A percentile compares a stretch with the other conserved stretches of the same genome.
Conservation (phyloP, 2,888 invertebrate genomes). For the Drosophila crucigera region DNA sequence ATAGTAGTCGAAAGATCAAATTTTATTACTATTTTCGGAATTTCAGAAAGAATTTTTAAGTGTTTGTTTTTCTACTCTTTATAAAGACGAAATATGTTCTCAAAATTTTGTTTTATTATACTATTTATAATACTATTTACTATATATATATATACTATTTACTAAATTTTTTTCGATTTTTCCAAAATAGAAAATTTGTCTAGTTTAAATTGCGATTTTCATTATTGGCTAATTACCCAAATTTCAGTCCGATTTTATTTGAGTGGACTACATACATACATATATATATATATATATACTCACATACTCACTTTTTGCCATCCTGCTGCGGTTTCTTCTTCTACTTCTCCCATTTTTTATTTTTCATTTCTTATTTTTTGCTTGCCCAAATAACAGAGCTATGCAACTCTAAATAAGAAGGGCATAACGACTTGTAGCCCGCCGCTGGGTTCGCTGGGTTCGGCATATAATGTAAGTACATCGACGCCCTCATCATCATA, state of each 20-base stretch:
- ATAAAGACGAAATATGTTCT: background rate
- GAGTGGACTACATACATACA: background rate
- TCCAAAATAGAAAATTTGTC: rapidly evolving
- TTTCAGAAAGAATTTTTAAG: background rate
- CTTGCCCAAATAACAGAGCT: constrained; percentile 87
- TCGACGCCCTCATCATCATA: constrained; percentile 82
- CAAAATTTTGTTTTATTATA: too few species aligned
- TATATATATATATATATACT: background rate
- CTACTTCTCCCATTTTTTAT: constrained; percentile 69
- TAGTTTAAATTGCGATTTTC: background rate
- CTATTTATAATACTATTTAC: too few species aligned
- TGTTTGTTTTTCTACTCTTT: background rate
- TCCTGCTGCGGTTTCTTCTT: constrained; percentile 1
- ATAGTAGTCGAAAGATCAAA: background rate
- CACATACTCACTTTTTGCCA: constrained; percentile 13
- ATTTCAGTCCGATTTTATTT: background rate
- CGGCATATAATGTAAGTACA: constrained; percentile 73
- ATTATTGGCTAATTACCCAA: background rate
- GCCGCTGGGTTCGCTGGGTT: constrained; percentile 74
- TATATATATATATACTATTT: too few species aligned
- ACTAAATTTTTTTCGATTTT: background rate
- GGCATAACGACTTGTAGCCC: constrained; percentile 87
- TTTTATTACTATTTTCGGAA: background rate
- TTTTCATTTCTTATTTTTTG: background rate
- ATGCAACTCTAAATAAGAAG: constrained; percentile 91